phyloP scores from a whole-genome alignment of 2,888 invertebrate genomes.

The Sminthurinus aureus region DNA sequence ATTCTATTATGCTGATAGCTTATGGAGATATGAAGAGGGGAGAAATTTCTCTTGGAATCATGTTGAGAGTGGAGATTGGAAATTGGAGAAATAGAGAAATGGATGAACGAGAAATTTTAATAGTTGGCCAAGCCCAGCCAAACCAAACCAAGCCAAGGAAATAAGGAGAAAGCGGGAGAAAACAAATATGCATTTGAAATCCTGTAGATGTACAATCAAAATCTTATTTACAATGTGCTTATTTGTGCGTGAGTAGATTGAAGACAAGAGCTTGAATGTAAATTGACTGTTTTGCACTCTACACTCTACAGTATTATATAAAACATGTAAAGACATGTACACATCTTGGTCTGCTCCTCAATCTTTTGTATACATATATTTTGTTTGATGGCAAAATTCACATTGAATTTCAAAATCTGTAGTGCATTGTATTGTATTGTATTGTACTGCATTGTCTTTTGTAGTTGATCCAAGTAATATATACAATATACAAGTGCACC shows the following conservation, averaged over 20 bases:
- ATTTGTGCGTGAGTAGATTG: conserved; percentile 17
- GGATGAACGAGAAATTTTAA: neutral
- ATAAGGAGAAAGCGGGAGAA: neutral
- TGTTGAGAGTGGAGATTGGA: neutral
- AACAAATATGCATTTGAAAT: neutral
- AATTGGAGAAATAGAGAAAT: no score
- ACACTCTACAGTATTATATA: neutral
- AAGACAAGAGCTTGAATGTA: conserved; percentile 18
- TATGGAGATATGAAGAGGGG: no score
- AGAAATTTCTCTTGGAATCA: no score
- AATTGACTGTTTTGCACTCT: conserved; percentile 17
- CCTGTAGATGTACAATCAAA: neutral
- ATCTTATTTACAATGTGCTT: conserved; percentile 19
- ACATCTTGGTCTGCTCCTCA: neutral
- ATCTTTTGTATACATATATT: neutral
- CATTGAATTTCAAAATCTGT: neutral
- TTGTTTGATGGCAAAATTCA: neutral
- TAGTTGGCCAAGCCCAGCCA: neutral
- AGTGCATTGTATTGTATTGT: neutral
- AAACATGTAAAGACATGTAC: no score
- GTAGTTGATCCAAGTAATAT: no score
- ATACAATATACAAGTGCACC: no score
- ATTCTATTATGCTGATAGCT: no score
- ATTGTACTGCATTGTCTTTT: no score
- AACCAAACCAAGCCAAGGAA: neutral